Percentiles rank a stretch among this genome's conserved stretches.
Conservation (phyloP, 2,113 vertebrate genomes). For the Poicephalus meyeri region DNA sequence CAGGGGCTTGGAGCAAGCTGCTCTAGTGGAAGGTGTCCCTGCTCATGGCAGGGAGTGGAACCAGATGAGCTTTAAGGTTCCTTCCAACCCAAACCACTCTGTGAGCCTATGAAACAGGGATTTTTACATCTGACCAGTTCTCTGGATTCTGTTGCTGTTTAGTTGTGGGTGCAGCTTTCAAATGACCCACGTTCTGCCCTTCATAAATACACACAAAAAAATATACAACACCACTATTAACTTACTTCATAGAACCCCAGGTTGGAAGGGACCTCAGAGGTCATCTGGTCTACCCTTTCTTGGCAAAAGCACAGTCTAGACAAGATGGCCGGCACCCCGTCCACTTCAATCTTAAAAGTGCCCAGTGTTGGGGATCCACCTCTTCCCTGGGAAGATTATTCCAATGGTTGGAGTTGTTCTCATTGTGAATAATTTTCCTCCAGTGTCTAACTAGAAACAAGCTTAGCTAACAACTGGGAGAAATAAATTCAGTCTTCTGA, state of each 20-base stretch:
- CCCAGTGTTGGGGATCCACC: background rate
- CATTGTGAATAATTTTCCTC: background rate
- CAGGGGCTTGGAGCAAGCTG: background rate
- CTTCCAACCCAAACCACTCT: background rate
- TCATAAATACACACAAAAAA: background rate
- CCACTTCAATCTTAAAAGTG: background rate
- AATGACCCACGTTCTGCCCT: background rate
- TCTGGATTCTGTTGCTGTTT: background rate
- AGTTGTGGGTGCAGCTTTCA: background rate
- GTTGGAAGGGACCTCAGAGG: background rate
- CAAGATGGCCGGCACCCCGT: background rate
- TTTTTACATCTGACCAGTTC: background rate
- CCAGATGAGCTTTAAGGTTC: background rate
- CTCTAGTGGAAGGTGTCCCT: background rate
- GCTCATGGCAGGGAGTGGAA: no score
- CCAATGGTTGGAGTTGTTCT: background rate
- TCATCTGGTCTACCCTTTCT: background rate
- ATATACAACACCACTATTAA: fast-evolving
- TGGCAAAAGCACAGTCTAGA: background rate
- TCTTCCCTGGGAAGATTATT: background rate
- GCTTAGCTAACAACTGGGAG: background rate
- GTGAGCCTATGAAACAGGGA: background rate
- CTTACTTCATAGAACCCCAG: background rate
- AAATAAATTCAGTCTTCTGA: background rate
- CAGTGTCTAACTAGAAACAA: background rate